Conservation (phyloP, 2,113 vertebrate species). For the Gobius niger region DNA sequence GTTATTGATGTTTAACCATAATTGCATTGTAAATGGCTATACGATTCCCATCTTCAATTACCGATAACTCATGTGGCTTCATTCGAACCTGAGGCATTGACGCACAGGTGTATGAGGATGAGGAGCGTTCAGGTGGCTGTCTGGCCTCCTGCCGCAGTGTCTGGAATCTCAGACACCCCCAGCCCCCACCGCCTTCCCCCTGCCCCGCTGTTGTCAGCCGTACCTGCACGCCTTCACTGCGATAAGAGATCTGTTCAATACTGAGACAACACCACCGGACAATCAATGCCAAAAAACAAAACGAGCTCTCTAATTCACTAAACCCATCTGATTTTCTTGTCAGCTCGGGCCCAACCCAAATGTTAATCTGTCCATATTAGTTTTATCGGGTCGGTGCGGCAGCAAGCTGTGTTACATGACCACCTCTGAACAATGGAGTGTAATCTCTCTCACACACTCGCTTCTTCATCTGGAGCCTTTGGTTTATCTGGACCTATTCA, state of each 20-base stretch:
- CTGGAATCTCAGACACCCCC: slow-evolving; percentile 78
- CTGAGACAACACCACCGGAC: slow-evolving; percentile 42
- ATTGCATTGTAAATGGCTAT: slow-evolving; percentile 40
- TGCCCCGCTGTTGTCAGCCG: slow-evolving; percentile 36
- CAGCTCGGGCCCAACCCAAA: slow-evolving; percentile 31
- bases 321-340: slow-evolving; percentile 48
- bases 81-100: slow-evolving; percentile 9
- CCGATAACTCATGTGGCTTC: slow-evolving; percentile 21
- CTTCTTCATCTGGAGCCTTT: slow-evolving; percentile 52
- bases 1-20: slow-evolving; percentile 9
- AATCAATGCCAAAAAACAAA: slow-evolving; percentile 25
- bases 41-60: slow-evolving; percentile 41
- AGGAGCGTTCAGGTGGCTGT: slow-evolving; percentile 84
- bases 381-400: slow-evolving; percentile 44
- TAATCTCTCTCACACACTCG: slow-evolving; percentile 52
- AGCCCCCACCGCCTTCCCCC: slow-evolving; percentile 4
- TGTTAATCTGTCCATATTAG: slow-evolving; percentile 58
- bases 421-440: slow-evolving; percentile 62
- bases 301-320: slow-evolving; percentile 42
- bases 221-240: slow-evolving; percentile 48
- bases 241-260: slow-evolving; percentile 54
- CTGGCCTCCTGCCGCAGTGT: slow-evolving; percentile 80
- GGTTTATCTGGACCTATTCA: slow-evolving; percentile 58
- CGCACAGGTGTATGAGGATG: slow-evolving; percentile 26
- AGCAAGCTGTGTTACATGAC: slow-evolving; percentile 33